Percentiles rank a stretch among this genome's conserved stretches.
Evolutionary conservation across 2,888 invertebrate genomes (phyloP).

Genomic region (Drosophila kuntzei): DNA sequence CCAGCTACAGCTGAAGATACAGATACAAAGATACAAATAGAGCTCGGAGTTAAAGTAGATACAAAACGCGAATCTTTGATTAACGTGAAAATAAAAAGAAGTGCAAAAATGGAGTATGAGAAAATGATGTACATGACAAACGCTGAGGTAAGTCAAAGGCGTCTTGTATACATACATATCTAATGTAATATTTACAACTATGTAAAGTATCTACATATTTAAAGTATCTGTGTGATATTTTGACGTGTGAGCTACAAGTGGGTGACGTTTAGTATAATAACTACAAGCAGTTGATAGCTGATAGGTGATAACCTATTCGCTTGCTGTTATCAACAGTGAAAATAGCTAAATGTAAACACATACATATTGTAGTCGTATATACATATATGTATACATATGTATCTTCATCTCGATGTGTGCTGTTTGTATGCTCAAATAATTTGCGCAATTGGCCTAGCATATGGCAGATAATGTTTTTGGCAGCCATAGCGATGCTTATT

Average conservation of each 20-base stretch:
- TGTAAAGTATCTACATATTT: not conserved
- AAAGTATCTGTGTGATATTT: not conserved
- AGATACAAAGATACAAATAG: slow-evolving; percentile 5
- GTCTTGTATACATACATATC: not conserved
- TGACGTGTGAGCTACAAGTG: slow-evolving; percentile 16
- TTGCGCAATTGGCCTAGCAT: slow-evolving; percentile 60
- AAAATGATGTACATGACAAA: slow-evolving; percentile 73
- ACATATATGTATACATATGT: slow-evolving; percentile 7
- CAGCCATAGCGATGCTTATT: slow-evolving; percentile 49
- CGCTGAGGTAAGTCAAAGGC: slow-evolving; percentile 66
- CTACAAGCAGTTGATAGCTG: slow-evolving; percentile 34
- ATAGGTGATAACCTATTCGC: slow-evolving; percentile 50
- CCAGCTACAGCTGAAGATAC: slow-evolving; percentile 11
- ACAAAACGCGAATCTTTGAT: slow-evolving; percentile 36
- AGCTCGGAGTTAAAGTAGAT: slow-evolving; percentile 8
- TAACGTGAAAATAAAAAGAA: slow-evolving; percentile 28
- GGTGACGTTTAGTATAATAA: slow-evolving; percentile 26
- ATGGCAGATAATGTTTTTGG: slow-evolving; percentile 59
- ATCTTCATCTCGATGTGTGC: slow-evolving; percentile 15
- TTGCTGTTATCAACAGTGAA: slow-evolving; percentile 50
- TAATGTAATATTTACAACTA: slow-evolving; percentile 26
- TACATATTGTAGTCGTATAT: not conserved
- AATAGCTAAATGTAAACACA: slow-evolving; percentile 26
- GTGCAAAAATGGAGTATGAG: slow-evolving; percentile 77
- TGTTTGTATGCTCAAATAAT: slow-evolving; percentile 54